Conservation (phyloP, 2,113 vertebrate species). For the Cebus imitator region DNA sequence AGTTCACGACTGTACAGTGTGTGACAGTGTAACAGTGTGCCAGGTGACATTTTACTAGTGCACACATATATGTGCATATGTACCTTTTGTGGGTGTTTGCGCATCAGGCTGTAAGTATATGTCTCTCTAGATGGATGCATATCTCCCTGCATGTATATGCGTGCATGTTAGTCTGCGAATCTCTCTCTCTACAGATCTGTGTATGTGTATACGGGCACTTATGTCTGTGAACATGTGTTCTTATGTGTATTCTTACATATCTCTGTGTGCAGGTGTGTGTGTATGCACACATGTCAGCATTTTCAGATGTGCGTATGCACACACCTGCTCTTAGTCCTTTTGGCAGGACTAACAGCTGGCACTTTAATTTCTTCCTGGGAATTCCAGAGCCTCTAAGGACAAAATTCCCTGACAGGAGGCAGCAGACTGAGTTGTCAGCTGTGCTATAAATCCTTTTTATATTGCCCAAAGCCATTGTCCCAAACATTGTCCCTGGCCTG, state of each 20-base stretch:
- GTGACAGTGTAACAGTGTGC: not conserved
- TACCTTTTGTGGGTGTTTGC: not conserved
- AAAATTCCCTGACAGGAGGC: not conserved
- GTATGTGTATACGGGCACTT: not conserved
- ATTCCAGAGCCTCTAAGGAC: conserved; percentile 17
- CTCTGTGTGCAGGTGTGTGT: not conserved
- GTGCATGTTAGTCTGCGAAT: not conserved
- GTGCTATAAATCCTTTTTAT: not conserved
- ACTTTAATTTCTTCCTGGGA: conserved; percentile 12
- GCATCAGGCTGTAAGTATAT: not conserved
- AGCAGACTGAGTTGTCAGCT: not conserved
- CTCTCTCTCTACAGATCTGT: not conserved
- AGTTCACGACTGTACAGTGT: not conserved
- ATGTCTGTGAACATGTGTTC: not conserved
- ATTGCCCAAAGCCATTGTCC: not conserved
- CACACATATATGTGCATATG: too few species aligned
- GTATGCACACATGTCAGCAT: not conserved
- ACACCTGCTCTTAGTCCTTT: not conserved
- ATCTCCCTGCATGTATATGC: not conserved
- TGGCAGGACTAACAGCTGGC: not conserved
- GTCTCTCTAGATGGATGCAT: not conserved
- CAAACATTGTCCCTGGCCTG: not conserved
- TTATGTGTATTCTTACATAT: not conserved
- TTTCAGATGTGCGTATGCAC: not conserved
- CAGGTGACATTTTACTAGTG: not conserved